A percentile compares a stretch with the other conserved stretches of the same genome.
Evolutionary conservation across 2,113 vertebrate genomes (phyloP).

Genomic region (Saimiri boliviensis): DNA sequence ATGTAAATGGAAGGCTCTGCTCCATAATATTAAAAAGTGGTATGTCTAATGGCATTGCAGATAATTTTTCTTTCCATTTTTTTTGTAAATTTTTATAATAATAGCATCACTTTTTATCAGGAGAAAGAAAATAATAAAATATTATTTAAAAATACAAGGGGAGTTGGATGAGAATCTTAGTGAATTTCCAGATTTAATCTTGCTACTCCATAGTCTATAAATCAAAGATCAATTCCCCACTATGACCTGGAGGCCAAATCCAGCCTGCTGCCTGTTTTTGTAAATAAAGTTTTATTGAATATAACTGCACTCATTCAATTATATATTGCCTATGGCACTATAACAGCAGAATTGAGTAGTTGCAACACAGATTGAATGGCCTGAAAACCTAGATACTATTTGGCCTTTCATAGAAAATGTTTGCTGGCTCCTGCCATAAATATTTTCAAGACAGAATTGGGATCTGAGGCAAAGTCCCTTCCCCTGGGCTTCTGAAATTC

Average conservation of each 20-base stretch:
- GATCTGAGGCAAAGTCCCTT: neutral
- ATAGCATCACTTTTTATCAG: neutral
- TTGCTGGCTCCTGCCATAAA: neutral
- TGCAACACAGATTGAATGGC: neutral
- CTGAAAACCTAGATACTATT: neutral
- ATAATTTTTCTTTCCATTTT: neutral
- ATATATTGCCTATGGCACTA: neutral
- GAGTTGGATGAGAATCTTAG: neutral
- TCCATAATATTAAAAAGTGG: neutral
- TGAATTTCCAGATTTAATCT: neutral
- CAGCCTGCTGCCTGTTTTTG: neutral
- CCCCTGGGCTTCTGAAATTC: neutral
- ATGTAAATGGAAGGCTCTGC: neutral
- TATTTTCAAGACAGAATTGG: neutral
- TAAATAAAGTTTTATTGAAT: constrained; percentile 31
- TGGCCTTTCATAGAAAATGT: neutral
- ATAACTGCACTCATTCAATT: neutral
- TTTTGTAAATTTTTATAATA: neutral
- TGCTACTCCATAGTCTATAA: neutral
- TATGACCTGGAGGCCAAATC: neutral
- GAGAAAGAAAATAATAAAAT: constrained; percentile 1
- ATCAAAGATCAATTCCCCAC: neutral
- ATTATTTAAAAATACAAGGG: neutral
- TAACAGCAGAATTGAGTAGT: neutral
- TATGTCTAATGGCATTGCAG: neutral